Base-by-base conservation (phyloP, 2,888 invertebrate genomes). In the Dynastes maya region DNA sequence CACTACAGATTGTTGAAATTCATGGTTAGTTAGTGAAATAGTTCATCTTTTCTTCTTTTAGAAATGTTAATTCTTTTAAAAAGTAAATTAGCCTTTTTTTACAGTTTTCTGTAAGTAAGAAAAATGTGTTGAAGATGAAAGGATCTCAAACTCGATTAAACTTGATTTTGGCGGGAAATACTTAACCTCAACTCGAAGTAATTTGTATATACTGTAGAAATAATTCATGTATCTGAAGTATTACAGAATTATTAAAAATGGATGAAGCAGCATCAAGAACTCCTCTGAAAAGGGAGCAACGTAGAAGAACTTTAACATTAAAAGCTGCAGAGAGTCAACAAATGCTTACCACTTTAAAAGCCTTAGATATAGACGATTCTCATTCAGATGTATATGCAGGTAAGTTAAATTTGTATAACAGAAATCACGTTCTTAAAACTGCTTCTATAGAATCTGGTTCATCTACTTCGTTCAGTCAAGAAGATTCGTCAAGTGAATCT, bases 401-500 rank as follows among this genome's bases (percentile, higher is more conserved):
- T 74, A 74, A 49, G 6, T 27, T 22, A 8, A 45, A 68, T 51
- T 4, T 51, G 22, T 68, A 5, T n/a, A 13, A 2, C 11, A 45
- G 5, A 22, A 61, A 5, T n/a, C 11, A 9, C 8, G 16, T 37
- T n/a, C 13, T 13, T 55, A 37, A 29, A 55, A 55, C 9, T 53
- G 3, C 13, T 61, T 61, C 13, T 6, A 45, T 61, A 74, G 72
- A 22, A 27, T 74, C 72, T 45, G 72, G 8, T 55, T 74, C 72
- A 45, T 74, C 71, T 9, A 13, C 13, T 37, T 71, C 72, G n/a
- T n/a, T 71, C 11, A 63, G 40, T 64, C 74, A 78, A 27, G 90
- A 91, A 79, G 91, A 89, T 86, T 88, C 89, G 67, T 5, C 9
- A 16, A 55, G 55, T 22, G 55, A 55, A 22, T 84, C 84, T 4